Base-by-base conservation (phyloP, 2,113 vertebrate species). In the Hippocampus barbouri region DNA sequence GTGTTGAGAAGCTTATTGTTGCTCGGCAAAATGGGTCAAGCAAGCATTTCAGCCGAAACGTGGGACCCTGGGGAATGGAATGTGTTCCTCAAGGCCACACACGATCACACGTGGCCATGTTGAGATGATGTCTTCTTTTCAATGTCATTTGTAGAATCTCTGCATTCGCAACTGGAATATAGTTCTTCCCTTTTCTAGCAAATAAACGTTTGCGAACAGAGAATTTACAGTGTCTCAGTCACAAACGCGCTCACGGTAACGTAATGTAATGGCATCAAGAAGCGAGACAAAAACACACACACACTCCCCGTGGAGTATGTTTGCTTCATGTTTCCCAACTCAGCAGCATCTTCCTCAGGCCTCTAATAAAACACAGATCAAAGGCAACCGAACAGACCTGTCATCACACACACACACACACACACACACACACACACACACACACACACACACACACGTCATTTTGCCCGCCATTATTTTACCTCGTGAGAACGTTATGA, bases 361-460 rank as follows among this genome's bases (percentile, higher is more conserved):
- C 83, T 89, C 81, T 88, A 85, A 83, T 90, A 89, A 90, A 91
- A 91, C 82, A 83, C 69, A 83, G 83, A 90, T 91, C 83, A 90
- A 89, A 91, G 83, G 79, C 65, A 49, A 14, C 60, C 56, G 67
- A 57, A 64, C 74, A 86, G 72, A 81, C 79, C 67, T 85, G 79
- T 89, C 83, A 85, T 88, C 80, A 69, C 78, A 65, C 70, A 38
- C 34, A 38, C 5, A 30, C 30, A 30, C 78, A 65, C 73, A 77
- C 66, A 77, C 68, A 77, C 51, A 73, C 9, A 25, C 25, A 25
- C 25, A 69, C 78, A 65, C 70, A 38, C 34, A 38, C 5, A 34
- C 30, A 34, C 30, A 34, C 30, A 34, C 78, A 65, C 73, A 77
- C 66, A 77, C 68, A 77, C 53, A 73, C 9, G 20, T 79, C 54